Evolutionary conservation across 1,140 invertebrate species (phyloP).

Genomic region (Orchestia grillus): DNA sequence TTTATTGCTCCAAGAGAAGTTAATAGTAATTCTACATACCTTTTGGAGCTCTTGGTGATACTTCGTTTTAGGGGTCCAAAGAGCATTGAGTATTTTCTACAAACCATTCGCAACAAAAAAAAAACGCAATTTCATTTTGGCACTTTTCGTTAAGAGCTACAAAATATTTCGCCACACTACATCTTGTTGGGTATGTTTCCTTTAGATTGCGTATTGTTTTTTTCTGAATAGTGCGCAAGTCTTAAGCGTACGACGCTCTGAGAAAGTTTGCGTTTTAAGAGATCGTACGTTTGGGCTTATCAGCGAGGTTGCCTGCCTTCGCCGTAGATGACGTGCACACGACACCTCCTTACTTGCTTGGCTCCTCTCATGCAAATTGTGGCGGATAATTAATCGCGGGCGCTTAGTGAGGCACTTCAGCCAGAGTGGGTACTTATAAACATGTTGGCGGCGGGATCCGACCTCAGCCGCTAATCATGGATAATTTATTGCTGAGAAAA

Average conservation of each 20-base stretch:
- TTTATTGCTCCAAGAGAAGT: background rate
- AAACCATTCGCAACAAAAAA: too few relatives aligned
- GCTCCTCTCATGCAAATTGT: background rate
- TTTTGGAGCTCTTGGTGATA: background rate
- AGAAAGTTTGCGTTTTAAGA: background rate
- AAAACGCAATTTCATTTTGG: too few relatives aligned
- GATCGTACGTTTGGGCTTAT: background rate
- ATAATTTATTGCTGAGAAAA: background rate
- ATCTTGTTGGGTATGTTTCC: too few relatives aligned
- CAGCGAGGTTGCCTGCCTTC: background rate
- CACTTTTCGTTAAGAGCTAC: too few relatives aligned
- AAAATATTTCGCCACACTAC: too few relatives aligned
- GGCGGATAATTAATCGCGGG: background rate
- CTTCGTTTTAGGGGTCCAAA: background rate
- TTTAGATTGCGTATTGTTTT: background rate
- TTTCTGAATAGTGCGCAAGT: background rate
- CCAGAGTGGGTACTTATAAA: background rate
- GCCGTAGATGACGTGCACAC: background rate
- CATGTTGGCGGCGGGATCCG: background rate
- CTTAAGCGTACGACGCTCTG: background rate
- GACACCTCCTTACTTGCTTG: background rate
- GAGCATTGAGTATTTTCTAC: too few relatives aligned
- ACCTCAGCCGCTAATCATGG: background rate
- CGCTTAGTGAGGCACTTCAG: background rate
- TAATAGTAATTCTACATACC: background rate